A percentile compares a stretch with the other conserved stretches of the same genome.
phyloP scores from a whole-genome alignment of 2,888 invertebrate genomes.

The Lasioglossum leucozonium region DNA sequence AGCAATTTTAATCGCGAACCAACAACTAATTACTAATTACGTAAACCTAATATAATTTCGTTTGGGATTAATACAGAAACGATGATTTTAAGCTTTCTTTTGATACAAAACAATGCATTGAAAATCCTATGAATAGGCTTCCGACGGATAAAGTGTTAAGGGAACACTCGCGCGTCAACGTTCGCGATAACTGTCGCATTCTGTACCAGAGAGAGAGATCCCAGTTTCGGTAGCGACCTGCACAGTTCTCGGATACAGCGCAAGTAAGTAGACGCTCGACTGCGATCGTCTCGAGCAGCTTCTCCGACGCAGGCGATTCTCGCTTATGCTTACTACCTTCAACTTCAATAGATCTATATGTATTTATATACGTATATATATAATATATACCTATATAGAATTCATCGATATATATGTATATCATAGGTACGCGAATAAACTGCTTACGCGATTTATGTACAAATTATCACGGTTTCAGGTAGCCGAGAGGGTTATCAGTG shows the following conservation, averaged over 20 bases:
- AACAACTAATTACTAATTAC: not conserved
- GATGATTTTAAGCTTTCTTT: not conserved
- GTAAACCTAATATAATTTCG: not conserved
- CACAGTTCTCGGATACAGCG: not conserved
- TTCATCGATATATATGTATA: slow-evolving; percentile 60
- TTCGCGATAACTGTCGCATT: not conserved
- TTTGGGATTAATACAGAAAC: not conserved
- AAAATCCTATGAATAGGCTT: not conserved
- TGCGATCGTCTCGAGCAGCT: not conserved
- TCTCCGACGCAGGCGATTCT: slow-evolving; percentile 4
- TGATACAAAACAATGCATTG: not conserved
- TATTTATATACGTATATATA: slow-evolving; percentile 45
- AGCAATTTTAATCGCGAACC: not conserved
- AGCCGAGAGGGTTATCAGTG: slow-evolving; percentile 65
- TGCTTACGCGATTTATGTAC: slow-evolving; percentile 71
- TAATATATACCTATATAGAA: slow-evolving; percentile 58
- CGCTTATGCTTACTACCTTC: not conserved
- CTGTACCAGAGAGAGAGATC: slow-evolving; percentile 9
- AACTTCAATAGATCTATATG: slow-evolving; percentile 32
- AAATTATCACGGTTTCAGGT: slow-evolving; percentile 74
- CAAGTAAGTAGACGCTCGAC: not conserved
- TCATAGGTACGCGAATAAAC: slow-evolving; percentile 65
- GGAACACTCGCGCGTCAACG: not conserved
- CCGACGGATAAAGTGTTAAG: not conserved
- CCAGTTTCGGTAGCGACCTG: not conserved